Evolutionary conservation across 2,113 vertebrate species (phyloP), one percentile per base, ranked within the genome.

Genomic region (Chaetura pelagica): DNA sequence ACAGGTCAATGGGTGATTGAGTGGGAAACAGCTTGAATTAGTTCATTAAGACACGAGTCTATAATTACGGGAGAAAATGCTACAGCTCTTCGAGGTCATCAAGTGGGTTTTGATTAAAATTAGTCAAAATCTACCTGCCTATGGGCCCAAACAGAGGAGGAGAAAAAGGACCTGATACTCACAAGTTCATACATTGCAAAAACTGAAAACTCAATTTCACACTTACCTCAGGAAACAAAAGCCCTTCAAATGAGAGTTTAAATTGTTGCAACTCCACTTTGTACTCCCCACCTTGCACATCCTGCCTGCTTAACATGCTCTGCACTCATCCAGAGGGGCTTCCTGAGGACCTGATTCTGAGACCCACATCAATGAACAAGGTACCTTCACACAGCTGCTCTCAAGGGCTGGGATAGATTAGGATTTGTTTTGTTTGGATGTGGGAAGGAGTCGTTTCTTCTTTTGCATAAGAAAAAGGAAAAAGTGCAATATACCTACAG

Each of bases 31-130:
- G 85, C 63, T 90, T 91, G 78, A 88, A 93, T 84, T 81, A 89
- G 74, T 32, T 72, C 89, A 89, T 93, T 81, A 92, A 96, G 85
- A 81, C 48, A 91, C 59, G 57, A 84, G 49, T 77, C 78, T 94
- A 15, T 92, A 97, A 96, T 83, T 95, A 95, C 48, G 89, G 57
- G 86, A 97, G 88, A 95, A 61, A 94, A 67, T 87, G 75, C 72
- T 91, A 74, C 52, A 89, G 94, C 91, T 90, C 82, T 96, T 68
- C 22, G 42, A 71, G 82, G 91, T 90, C 90, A 96, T 0, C 30
- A 90, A 96, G 27, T 63, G 74, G 57, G 44, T 82, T 93, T 78
- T 29, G 29, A 57, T 66, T 90, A 96, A 97, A 89, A 73, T 54
- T 89, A 88, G 94, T 96, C 80, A 93, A 91, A 94, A 62, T 32